Conservation (phyloP, 2,113 vertebrate species). For the Myotis yumanensis region DNA sequence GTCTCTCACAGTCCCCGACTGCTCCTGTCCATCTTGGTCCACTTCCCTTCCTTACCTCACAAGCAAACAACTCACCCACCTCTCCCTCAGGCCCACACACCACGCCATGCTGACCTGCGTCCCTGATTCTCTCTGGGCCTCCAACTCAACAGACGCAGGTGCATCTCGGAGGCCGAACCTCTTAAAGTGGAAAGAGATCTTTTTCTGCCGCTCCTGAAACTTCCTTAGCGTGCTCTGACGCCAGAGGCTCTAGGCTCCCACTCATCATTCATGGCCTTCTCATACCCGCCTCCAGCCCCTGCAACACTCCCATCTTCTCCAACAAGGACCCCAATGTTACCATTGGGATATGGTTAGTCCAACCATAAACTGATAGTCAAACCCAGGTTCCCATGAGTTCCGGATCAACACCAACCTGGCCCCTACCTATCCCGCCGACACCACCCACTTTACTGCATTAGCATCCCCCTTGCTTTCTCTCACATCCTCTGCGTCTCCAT, state of each 20-base stretch:
- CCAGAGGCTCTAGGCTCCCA: not conserved
- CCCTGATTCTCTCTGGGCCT: not conserved
- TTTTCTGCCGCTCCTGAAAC: not conserved
- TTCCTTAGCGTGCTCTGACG: not conserved
- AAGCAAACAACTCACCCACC: not conserved
- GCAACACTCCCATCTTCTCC: not conserved
- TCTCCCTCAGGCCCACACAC: not conserved
- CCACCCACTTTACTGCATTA: too few species aligned
- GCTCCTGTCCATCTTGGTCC: not conserved
- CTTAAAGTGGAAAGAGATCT: not conserved
- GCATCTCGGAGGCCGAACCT: not conserved
- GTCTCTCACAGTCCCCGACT: not conserved
- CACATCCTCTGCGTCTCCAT: not conserved
- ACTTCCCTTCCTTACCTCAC: too few species aligned
- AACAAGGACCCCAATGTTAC: not conserved
- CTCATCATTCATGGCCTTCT: not conserved
- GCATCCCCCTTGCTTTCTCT: not conserved
- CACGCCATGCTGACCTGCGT: not conserved
- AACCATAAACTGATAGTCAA: not conserved
- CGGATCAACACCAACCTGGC: not conserved
- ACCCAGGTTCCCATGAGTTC: not conserved
- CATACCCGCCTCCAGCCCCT: not conserved
- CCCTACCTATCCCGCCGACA: not conserved
- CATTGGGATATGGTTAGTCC: not conserved
- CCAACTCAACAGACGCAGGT: not conserved